Conservation (phyloP, 2,797 vertebrate species). For the Pseudochirops cupreus region DNA sequence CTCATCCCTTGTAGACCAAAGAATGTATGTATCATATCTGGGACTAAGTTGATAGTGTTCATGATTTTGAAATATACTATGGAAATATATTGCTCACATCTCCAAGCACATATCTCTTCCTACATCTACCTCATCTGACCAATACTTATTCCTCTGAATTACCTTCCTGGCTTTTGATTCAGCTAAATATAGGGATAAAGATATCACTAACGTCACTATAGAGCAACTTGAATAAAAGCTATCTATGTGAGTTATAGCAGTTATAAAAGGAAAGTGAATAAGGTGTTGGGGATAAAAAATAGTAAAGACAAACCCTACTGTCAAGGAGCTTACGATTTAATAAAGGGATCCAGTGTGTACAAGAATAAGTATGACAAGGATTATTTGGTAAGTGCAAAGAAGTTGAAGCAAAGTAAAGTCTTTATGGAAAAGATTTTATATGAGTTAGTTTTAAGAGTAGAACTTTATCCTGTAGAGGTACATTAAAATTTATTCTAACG, state of each 20-base stretch:
- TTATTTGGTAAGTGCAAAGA: neutral
- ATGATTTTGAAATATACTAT: neutral
- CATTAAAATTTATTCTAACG: neutral
- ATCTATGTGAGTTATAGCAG: neutral
- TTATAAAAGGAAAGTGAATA: neutral
- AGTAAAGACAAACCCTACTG: neutral
- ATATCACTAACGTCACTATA: neutral
- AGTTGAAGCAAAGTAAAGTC: neutral
- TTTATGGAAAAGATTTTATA: neutral
- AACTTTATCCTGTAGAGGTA: neutral
- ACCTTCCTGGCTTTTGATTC: neutral
- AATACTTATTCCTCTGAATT: neutral
- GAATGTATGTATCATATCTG: neutral
- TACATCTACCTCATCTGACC: neutral
- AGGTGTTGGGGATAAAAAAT: neutral
- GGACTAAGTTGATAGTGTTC: neutral
- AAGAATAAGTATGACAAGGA: neutral
- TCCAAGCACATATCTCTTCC: neutral
- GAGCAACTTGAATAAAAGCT: neutral
- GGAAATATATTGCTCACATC: neutral
- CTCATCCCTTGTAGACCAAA: neutral
- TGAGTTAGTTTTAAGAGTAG: neutral
- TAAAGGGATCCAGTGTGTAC: neutral
- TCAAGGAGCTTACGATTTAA: neutral
- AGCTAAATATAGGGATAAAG: neutral